phyloP scores from a whole-genome alignment of 2,888 invertebrate species.

The Pseudanteris insignis region DNA sequence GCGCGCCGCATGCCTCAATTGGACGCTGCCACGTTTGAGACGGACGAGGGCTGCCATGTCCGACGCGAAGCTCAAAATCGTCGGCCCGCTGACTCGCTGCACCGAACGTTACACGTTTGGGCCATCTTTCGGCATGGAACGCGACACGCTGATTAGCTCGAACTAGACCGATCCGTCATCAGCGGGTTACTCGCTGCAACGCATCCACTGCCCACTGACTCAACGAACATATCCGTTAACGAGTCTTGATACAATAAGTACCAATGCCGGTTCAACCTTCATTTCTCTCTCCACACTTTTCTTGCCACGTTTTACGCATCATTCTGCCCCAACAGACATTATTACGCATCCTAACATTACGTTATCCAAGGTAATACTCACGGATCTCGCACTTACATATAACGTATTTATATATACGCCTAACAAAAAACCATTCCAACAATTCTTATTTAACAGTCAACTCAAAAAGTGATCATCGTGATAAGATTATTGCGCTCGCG shows the following conservation, averaged over 20 bases:
- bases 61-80: background rate
- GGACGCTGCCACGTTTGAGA: constrained; percentile 70
- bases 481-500: too few species aligned
- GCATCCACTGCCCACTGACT: constrained; percentile 46
- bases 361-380: constrained; percentile 28
- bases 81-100: too few species aligned
- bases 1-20: constrained; percentile 69
- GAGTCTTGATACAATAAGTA: constrained; percentile 67
- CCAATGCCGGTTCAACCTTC: constrained; percentile 62
- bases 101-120: constrained; percentile 13
- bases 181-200: constrained; percentile 45
- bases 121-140: too few species aligned
- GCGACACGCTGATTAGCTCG: constrained; percentile 18
- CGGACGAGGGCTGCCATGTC: constrained; percentile 63
- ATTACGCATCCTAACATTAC: constrained; percentile 13
- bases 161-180: constrained; percentile 49
- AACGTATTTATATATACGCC: too few species aligned
- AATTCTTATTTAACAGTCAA: too few species aligned
- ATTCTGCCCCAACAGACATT: constrained; percentile 25
- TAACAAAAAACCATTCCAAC: too few species aligned
- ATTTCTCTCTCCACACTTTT: constrained; percentile 52
- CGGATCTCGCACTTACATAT: constrained; percentile 1
- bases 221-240: constrained; percentile 62
- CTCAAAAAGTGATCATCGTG: too few species aligned
- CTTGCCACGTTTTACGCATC: constrained; percentile 42